Evolutionary conservation across 2,888 invertebrate genomes (phyloP).

Genomic region (Horisme vitalbata): DNA sequence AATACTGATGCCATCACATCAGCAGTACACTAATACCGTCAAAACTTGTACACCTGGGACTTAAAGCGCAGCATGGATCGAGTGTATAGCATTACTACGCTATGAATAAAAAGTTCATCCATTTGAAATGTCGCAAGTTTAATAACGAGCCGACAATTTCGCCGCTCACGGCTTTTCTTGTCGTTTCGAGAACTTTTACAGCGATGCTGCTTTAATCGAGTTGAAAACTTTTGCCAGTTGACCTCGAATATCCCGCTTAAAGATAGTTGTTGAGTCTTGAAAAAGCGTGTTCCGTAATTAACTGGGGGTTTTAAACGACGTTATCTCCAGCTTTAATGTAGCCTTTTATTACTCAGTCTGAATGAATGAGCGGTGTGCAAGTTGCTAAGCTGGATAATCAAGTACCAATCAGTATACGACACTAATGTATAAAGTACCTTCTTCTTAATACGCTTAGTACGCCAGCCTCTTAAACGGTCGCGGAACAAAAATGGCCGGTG

Average conservation of each 20-base stretch:
- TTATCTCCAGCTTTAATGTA: not conserved
- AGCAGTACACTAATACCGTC: conserved; percentile 3
- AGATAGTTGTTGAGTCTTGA: conserved; percentile 8
- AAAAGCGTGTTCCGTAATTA: conserved; percentile 2
- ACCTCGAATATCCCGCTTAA: conserved; percentile 11
- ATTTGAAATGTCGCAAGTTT: conserved; percentile 22
- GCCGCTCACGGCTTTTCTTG: conserved; percentile 4
- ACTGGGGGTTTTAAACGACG: conserved; percentile 1
- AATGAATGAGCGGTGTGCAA: not conserved
- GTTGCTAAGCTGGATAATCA: not conserved
- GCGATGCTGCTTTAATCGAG: conserved; percentile 12
- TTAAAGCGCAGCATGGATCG: not conserved
- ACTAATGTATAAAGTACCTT: too few species aligned
- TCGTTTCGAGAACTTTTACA: conserved; percentile 19
- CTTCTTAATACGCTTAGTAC: not conserved
- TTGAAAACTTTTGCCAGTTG: conserved; percentile 17
- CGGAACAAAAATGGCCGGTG: too few species aligned
- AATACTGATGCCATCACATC: conserved; percentile 1
- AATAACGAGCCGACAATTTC: conserved; percentile 9
- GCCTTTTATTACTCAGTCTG: not conserved
- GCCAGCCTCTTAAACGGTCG: too few species aligned
- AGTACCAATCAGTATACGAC: not conserved
- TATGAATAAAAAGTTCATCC: conserved; percentile 5
- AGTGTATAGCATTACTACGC: not conserved
- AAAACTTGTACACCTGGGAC: conserved; percentile 3